Conservation (phyloP, 2,888 invertebrate genomes). For the Parnassius orleans region DNA sequence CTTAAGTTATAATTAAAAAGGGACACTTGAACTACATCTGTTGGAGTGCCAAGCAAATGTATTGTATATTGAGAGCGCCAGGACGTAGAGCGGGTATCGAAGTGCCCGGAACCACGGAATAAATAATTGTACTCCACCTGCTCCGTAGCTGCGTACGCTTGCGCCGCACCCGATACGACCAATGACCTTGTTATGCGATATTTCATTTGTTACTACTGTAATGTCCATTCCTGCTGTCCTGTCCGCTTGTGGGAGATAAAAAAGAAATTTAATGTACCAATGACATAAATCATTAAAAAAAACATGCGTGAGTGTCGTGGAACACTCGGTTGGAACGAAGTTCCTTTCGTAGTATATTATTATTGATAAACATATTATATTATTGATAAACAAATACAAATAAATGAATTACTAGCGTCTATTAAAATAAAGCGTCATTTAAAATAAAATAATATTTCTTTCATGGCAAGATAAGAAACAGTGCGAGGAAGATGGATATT, state of each 20-base stretch:
- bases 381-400: no score
- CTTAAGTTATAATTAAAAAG: slow-evolving; percentile 88
- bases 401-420: no score
- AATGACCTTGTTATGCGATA: slow-evolving; percentile 49
- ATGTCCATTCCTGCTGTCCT: slow-evolving; percentile 56
- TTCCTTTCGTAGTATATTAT: no score
- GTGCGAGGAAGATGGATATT: no score
- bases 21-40: slow-evolving; percentile 87
- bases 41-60: slow-evolving; percentile 83
- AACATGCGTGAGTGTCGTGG: no score
- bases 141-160: slow-evolving; percentile 62
- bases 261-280: neutral
- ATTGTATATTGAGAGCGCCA: slow-evolving; percentile 85
- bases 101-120: slow-evolving; percentile 86
- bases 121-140: slow-evolving; percentile 71
- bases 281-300: no score
- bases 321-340: no score
- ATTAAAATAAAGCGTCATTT: no score
- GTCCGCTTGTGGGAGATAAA: slow-evolving; percentile 47
- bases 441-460: no score
- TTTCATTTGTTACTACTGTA: slow-evolving; percentile 63
- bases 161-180: slow-evolving; percentile 68
- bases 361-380: no score
- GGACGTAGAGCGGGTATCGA: slow-evolving; percentile 83
- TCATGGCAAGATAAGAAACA: no score